Conservation (phyloP, 2,797 vertebrate genomes). For the Halcyon badia region DNA sequence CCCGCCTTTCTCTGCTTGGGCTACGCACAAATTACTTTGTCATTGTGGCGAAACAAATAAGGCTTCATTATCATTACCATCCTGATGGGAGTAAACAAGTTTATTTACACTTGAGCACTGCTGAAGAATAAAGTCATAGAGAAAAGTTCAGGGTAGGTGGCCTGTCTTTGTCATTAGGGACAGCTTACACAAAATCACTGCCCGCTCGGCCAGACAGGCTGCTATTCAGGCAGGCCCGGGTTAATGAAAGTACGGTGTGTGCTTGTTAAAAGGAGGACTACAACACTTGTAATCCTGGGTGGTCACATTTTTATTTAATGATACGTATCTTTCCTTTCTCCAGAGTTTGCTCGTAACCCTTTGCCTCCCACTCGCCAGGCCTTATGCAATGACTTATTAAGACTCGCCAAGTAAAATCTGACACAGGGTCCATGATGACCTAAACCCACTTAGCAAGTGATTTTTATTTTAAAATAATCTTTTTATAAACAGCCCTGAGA, state of each 20-base stretch:
- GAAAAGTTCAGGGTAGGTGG: conserved; percentile 80
- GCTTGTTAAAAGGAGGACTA: conserved; percentile 72
- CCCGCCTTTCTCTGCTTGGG: not conserved
- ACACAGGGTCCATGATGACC: not conserved
- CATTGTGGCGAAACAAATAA: conserved; percentile 78
- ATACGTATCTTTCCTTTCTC: conserved; percentile 57
- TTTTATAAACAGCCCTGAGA: not conserved
- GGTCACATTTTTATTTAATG: conserved; percentile 80
- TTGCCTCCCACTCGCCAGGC: not conserved
- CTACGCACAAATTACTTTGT: conserved; percentile 73
- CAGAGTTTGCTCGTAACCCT: conserved; percentile 35
- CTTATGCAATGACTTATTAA: not conserved
- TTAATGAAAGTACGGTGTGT: conserved; percentile 74
- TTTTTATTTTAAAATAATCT: conserved; percentile 1
- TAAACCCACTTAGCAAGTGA: not conserved
- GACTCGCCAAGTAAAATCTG: not conserved
- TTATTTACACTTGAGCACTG: conserved; percentile 82
- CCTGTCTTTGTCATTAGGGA: conserved; percentile 68
- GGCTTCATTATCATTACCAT: conserved; percentile 80
- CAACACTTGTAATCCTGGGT: conserved; percentile 72
- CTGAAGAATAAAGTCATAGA: conserved; percentile 79
- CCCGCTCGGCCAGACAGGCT: conserved; percentile 63
- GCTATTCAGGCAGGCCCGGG: conserved; percentile 74
- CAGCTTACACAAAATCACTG: conserved; percentile 69
- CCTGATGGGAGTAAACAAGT: conserved; percentile 82